Percentiles rank a stretch among this genome's conserved stretches.
These are phyloP conservation scores for Anas georgica DNA, from an alignment of 2,797 vertebrate genomes.

Conservation along the genomic window DNA sequence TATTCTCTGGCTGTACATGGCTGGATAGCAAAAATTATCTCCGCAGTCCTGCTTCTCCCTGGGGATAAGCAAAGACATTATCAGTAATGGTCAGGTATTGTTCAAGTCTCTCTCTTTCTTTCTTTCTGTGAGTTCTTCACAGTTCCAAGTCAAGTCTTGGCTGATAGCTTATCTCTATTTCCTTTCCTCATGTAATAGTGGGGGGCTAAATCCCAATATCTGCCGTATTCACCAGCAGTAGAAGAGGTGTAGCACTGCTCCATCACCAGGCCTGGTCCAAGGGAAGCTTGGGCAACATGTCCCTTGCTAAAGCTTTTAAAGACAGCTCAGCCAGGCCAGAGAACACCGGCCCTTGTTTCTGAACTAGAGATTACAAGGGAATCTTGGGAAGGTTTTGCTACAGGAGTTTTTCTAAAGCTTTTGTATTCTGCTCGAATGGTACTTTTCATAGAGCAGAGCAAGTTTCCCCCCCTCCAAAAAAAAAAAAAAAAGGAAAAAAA, in stretches of 20 bases:
- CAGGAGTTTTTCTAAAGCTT: neutral
- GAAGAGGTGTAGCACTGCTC: neutral
- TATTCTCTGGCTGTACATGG: neutral
- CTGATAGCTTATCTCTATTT: neutral
- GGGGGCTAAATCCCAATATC: neutral
- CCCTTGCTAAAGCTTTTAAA: neutral
- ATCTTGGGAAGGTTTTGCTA: neutral
- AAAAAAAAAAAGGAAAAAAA: too few relatives aligned
- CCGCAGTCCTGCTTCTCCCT: neutral
- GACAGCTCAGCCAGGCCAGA: neutral
- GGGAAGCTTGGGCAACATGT: neutral
- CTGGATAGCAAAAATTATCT: neutral
- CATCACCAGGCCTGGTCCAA: neutral
- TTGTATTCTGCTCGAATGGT: neutral
- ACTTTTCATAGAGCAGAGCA: neutral
- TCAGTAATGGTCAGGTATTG: neutral
- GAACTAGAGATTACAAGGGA: neutral
- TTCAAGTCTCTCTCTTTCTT: neutral
- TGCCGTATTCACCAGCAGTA: neutral
- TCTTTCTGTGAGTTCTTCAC: neutral
- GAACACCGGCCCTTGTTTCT: rapidly evolving
- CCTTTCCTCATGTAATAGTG: neutral
- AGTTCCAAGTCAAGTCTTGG: neutral
- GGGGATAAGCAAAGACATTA: neutral
- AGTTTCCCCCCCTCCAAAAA: rapidly evolving